Base-by-base conservation (phyloP, 2,113 vertebrate species). In the Plotosus lineatus region DNA sequence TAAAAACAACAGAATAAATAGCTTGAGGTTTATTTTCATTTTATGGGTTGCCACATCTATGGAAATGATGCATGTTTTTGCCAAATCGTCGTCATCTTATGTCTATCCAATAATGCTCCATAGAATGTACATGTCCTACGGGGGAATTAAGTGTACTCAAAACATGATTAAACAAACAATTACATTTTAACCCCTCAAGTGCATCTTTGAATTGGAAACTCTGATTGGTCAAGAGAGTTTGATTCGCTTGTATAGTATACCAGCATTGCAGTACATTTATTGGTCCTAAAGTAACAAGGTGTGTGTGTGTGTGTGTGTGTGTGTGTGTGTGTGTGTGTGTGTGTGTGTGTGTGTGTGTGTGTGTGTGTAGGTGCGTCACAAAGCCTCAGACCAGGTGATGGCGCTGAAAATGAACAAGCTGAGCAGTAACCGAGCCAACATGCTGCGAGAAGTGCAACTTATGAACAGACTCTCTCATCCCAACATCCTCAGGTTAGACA, bases 381-480 rank as follows among this genome's bases (percentile, higher is more conserved):
- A 94, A 89, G 95, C 94, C 79, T 96, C 97, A 55, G 96, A 94
- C 89, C 97, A 99, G 85, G 95, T 99, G 26, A 99, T 99, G 97
- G 97, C 97, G 84, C 92, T 99, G 88, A 99, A 99, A 93, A 99
- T 98, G 97, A 99, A 99, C 92, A 98, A 93, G 2, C 88, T 97
- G 88, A 98, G 94, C 92, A 98, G 96, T 90, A 99, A 99, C 92
- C 92, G 97, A 88, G 96, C 96, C 33, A 99, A 99, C 88, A 98
- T 98, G 97, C 89, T 99, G 88, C 94, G 96, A 87, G 97, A 99
- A 84, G 96, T 99, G 61, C 97, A 99, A 73, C 95, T 99, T 42
- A 98, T 98, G 97, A 98, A 99, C 89, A 94, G 96, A 55, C 95
- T 99, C n/a, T 97, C 94, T 6, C 97, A 99, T 88, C 96, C 96